Evolutionary conservation across 1,140 invertebrate genomes (phyloP).

Genomic region (Bombus picipes): DNA sequence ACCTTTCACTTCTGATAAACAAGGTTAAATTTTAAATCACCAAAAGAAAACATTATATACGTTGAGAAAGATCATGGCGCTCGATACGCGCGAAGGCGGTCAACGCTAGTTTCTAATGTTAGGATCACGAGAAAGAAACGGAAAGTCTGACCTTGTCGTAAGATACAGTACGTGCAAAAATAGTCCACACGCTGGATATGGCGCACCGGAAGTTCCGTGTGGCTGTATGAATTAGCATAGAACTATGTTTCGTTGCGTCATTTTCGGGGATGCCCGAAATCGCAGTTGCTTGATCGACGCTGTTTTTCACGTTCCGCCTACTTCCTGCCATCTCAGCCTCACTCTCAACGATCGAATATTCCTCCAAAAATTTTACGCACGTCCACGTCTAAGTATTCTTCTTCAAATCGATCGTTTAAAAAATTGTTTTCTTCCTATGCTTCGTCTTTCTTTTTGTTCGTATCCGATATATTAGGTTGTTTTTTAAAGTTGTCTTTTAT

Average conservation of each 20-base stretch:
- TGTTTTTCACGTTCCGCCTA: too few relatives aligned
- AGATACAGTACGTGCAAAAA: neutral
- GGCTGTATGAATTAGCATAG: neutral
- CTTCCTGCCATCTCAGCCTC: neutral
- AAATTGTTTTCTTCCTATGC: too few relatives aligned
- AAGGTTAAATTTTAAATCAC: neutral
- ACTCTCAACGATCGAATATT: neutral
- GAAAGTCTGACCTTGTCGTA: conserved; percentile 6
- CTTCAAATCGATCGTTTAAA: neutral
- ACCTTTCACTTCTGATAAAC: neutral
- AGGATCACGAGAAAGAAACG: neutral
- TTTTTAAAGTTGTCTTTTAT: too few relatives aligned
- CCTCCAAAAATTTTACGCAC: neutral
- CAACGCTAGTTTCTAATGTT: neutral
- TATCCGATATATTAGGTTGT: too few relatives aligned
- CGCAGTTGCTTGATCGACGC: neutral
- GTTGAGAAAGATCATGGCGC: neutral
- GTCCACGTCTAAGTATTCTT: neutral
- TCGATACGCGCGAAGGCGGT: neutral
- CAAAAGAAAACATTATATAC: neutral
- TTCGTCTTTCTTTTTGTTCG: too few relatives aligned
- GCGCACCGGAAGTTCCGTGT: conserved; percentile 4
- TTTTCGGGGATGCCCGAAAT: conserved; percentile 10
- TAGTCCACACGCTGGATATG: neutral
- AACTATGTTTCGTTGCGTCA: conserved; percentile 16